A percentile compares a stretch with the other conserved stretches of the same genome.
Evolutionary conservation across 2,888 invertebrate genomes (phyloP).

Genomic region (Polyploca ridens): DNA sequence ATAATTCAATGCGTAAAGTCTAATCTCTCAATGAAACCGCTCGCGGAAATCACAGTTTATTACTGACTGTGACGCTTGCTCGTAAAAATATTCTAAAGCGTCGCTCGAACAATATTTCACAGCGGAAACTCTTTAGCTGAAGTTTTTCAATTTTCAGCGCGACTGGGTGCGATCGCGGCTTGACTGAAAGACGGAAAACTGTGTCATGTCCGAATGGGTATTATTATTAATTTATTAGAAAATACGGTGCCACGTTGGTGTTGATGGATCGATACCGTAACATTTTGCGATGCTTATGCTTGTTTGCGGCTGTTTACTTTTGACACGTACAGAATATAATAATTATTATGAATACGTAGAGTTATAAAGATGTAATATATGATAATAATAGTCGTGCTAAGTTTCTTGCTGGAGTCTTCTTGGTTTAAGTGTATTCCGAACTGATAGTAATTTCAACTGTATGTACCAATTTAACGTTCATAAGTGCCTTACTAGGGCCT

Average conservation of each 20-base stretch:
- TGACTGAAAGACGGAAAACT: conserved; percentile 20
- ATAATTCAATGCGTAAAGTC: too few species aligned
- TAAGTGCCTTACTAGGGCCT: too few species aligned
- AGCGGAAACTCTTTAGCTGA: conserved; percentile 17
- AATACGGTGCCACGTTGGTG: conserved; percentile 19
- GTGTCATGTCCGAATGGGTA: conserved; percentile 8
- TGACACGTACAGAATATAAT: background rate
- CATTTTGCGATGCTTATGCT: background rate
- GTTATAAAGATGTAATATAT: too few species aligned
- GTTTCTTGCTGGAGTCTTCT: too few species aligned
- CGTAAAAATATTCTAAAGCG: conserved; percentile 16
- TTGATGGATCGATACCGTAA: background rate
- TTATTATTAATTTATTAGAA: conserved; percentile 35
- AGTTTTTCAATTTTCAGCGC: conserved; percentile 34
- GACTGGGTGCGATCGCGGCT: conserved; percentile 22
- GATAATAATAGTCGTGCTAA: too few species aligned
- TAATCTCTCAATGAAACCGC: background rate
- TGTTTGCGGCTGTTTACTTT: background rate
- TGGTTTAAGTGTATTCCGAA: too few species aligned
- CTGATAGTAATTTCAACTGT: too few species aligned
- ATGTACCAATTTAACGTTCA: too few species aligned
- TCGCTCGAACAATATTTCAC: conserved; percentile 18
- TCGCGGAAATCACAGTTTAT: background rate
- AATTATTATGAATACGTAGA: too few species aligned
- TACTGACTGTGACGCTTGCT: conserved; percentile 2